These are phyloP conservation scores for Sitta europaea DNA, from an alignment of 2,113 vertebrate species.

Conservation along the genomic window DNA sequence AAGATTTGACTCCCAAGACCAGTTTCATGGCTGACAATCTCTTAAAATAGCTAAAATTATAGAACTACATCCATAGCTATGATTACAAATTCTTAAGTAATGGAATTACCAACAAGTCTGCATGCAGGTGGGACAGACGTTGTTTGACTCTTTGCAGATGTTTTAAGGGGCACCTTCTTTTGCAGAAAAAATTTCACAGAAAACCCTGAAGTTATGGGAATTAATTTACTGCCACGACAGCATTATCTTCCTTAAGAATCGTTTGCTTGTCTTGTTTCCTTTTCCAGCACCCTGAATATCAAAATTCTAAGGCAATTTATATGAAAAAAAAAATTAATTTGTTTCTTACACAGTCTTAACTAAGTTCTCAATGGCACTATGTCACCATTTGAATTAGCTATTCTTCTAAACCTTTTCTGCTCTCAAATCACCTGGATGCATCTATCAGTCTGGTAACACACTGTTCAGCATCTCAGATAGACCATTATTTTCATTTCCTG, in stretches of 20 bases:
- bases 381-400: background rate
- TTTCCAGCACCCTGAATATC: background rate
- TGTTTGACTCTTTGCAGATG: background rate
- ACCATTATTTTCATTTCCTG: background rate
- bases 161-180: background rate
- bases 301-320: background rate
- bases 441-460: background rate
- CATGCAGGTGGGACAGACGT: background rate
- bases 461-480: background rate
- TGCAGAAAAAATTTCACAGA: background rate
- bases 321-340: background rate
- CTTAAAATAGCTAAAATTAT: background rate
- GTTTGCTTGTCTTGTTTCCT: background rate
- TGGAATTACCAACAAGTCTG: background rate
- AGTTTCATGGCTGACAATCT: background rate
- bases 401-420: background rate
- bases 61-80: background rate
- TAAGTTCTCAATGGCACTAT: background rate
- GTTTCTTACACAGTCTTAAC: background rate
- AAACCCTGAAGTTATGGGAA: background rate
- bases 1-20: background rate
- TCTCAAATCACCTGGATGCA: background rate
- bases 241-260: background rate
- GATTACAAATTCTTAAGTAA: background rate
- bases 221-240: background rate